Evolutionary conservation across 1,140 invertebrate species (phyloP).

Genomic region (Euschistus heros): DNA sequence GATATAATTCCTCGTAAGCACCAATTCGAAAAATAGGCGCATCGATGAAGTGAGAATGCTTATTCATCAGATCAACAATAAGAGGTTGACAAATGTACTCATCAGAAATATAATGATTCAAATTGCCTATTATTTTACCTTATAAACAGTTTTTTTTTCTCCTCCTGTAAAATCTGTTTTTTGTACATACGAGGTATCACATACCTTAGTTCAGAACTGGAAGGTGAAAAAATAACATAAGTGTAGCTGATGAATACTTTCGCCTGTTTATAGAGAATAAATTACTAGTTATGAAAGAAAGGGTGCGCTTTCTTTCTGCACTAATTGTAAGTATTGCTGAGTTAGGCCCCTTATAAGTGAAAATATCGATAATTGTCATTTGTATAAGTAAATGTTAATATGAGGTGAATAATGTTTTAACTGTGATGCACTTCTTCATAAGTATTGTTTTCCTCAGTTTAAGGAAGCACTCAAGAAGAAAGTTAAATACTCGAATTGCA

Average conservation of each 20-base stretch:
- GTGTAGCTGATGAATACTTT: background rate
- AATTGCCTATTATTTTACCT: too few relatives aligned
- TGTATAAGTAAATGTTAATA: background rate
- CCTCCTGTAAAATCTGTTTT: too few relatives aligned
- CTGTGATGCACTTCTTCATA: conserved; percentile 1
- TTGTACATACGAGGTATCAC: too few relatives aligned
- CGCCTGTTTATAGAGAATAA: background rate
- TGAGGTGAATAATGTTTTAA: background rate
- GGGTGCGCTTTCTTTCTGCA: background rate
- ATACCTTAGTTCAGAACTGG: background rate
- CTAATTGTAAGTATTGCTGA: background rate
- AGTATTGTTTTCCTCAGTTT: conserved; percentile 1
- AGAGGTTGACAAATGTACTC: too few relatives aligned
- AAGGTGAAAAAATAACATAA: background rate
- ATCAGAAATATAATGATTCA: too few relatives aligned
- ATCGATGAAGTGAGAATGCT: too few relatives aligned
- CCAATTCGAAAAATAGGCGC: too few relatives aligned
- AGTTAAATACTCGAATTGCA: background rate
- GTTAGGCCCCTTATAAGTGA: background rate
- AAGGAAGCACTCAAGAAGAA: background rate
- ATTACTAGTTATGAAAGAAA: background rate
- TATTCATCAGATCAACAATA: too few relatives aligned
- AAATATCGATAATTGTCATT: conserved; percentile 8
- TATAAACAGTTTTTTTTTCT: too few relatives aligned
- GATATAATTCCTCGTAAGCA: too few relatives aligned